Conservation (phyloP, 30 jellyfish, hydroid and myxozoan genomes). For the Morbakka virulenta region DNA sequence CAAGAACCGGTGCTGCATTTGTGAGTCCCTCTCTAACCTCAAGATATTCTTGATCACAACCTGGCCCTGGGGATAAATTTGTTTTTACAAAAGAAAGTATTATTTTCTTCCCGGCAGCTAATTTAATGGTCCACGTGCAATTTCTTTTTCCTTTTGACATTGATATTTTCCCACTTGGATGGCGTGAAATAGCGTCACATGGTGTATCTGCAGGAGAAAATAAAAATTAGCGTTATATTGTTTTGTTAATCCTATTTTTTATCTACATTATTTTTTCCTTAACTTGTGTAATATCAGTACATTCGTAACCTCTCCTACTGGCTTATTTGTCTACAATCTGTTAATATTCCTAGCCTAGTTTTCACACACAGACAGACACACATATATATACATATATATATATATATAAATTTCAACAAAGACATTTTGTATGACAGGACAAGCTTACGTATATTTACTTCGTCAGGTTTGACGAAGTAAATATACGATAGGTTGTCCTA, state of each 20-base stretch:
- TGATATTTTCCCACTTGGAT: constrained; percentile 30
- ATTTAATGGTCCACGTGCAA: constrained; percentile 52
- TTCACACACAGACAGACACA: too few species aligned
- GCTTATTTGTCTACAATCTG: too few species aligned
- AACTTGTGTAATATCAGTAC: too few species aligned
- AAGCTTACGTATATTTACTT: too few species aligned
- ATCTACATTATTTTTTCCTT: too few species aligned
- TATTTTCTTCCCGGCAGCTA: constrained; percentile 26
- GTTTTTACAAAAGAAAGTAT: constrained; percentile 44
- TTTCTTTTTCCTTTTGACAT: constrained; percentile 16
- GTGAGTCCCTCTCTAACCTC: constrained; percentile 55
- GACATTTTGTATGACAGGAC: too few species aligned
- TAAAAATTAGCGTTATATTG: not conserved
- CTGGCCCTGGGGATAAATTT: constrained; percentile 37
- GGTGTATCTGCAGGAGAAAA: constrained; percentile 18
- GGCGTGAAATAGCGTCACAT: constrained; percentile 43
- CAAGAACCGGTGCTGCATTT: constrained; percentile 43
- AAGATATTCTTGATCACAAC: constrained; percentile 28
- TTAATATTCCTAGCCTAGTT: too few species aligned
- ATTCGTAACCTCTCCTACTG: not conserved
- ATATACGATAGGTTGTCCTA: too few species aligned
- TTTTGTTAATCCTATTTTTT: too few species aligned
- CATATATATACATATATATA: too few species aligned
- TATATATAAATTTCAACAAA: too few species aligned
- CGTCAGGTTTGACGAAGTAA: too few species aligned